Evolutionary conservation across 1,140 invertebrate genomes (phyloP).

Genomic region (Cepaea nemoralis): DNA sequence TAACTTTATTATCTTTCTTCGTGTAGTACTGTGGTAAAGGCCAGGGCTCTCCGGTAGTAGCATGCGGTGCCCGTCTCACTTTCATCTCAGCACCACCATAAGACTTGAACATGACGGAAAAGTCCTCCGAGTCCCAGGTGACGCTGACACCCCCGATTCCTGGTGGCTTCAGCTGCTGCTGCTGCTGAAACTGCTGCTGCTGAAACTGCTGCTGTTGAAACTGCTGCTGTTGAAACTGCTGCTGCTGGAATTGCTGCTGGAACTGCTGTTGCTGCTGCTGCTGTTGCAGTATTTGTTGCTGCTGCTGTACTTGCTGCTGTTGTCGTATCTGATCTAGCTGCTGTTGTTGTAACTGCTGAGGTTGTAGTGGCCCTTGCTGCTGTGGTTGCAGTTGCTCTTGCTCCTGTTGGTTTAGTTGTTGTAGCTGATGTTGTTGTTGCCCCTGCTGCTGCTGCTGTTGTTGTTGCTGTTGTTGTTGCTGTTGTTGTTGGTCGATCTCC

Average conservation of each 20-base stretch:
- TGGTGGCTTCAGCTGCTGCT: slow-evolving; percentile 26
- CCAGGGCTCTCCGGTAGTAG: slow-evolving; percentile 68
- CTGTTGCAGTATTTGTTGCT: neutral
- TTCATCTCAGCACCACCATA: slow-evolving; percentile 67
- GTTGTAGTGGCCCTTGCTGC: too few species aligned
- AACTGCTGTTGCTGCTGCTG: neutral
- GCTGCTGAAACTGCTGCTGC: slow-evolving; percentile 17
- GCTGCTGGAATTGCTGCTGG: too few species aligned
- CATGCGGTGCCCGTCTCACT: slow-evolving; percentile 58
- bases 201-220: slow-evolving; percentile 13
- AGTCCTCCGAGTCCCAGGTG: slow-evolving; percentile 67
- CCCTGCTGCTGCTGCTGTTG: too few species aligned
- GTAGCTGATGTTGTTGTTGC: too few species aligned
- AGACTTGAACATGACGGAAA: slow-evolving; percentile 63
- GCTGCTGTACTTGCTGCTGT: neutral
- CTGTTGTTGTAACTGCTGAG: too few species aligned
- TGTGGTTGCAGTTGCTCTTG: too few species aligned
- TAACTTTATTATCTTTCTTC: slow-evolving; percentile 54
- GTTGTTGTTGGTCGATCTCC: slow-evolving; percentile 30
- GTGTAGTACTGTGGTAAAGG: slow-evolving; percentile 69
- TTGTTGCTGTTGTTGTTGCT: neutral
- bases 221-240: neutral
- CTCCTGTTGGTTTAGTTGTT: too few species aligned
- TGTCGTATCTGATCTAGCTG: too few species aligned
- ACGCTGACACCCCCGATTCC: slow-evolving; percentile 54